These are phyloP conservation scores for Pissodes strobi DNA, from an alignment of 1,140 invertebrate genomes.

Conservation along the genomic window DNA sequence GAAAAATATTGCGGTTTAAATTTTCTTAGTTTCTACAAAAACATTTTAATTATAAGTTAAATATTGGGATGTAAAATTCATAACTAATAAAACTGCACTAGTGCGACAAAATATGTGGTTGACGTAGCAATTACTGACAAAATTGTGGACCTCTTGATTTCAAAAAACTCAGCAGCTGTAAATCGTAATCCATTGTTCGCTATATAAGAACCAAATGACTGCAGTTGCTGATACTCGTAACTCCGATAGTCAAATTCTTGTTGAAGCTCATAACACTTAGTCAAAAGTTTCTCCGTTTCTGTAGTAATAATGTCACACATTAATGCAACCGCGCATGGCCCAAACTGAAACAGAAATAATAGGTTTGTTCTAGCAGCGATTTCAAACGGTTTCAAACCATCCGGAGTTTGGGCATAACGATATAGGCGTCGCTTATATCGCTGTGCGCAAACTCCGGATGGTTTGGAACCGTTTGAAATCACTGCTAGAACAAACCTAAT, in stretches of 20 bases:
- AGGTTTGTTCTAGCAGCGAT: no score
- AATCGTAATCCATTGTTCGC: not conserved
- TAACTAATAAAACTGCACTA: constrained; percentile 17
- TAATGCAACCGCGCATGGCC: not conserved
- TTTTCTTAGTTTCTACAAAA: no score
- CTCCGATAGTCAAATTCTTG: not conserved
- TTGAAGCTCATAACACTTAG: not conserved
- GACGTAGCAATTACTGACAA: constrained; percentile 2
- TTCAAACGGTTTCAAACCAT: no score
- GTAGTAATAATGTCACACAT: not conserved
- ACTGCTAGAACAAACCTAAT: no score
- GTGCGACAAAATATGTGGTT: constrained; percentile 7
- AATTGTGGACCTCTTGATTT: constrained; percentile 13
- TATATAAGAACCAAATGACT: not conserved
- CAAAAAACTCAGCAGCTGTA: constrained; percentile 16
- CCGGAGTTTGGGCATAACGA: no score
- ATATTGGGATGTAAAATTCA: no score
- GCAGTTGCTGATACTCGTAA: not conserved
- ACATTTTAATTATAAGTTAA: no score
- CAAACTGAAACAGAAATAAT: constrained; percentile 3
- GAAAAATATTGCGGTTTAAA: no score
- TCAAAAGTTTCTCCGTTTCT: not conserved
- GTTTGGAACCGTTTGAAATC: no score
- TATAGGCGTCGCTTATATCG: no score
- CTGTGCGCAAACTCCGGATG: no score